Base-by-base conservation (phyloP, 92 coral and sea anemone species). In the Pocillopora grandis region DNA sequence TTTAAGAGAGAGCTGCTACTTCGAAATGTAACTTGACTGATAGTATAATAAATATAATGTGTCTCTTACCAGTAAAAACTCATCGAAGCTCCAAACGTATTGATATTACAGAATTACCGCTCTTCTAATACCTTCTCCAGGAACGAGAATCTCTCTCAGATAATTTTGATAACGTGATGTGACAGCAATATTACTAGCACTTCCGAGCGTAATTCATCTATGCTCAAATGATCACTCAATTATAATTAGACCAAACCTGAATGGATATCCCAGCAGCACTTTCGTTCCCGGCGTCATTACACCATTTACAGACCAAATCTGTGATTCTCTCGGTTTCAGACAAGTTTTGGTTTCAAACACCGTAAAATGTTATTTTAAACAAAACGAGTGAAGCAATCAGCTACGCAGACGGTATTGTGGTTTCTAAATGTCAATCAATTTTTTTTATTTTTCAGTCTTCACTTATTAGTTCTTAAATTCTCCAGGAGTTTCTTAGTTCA, bases 121-220 rank as follows among this genome's bases (percentile, higher is more conserved):
- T 42, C 52, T 42, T 42, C 52, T 7, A 42, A 42, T 2, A 42
- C 52, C 8, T 42, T 42, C 52, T 42, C 52, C 52, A 3, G 5
- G 52, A 42, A 42, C 52, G 52, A 42, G 52, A 42, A 42, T 42
- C 52, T 42, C 52, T 42, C 52, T 42, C 52, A 42, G 52, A 12
- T 83, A 17, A 10, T 62, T 33, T 62, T 74, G 60, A 42, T 62
- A 83, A 73, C 72, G 86, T 73, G 72, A 35, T 67, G 67, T 56
- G 75, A 74, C 62, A 27, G 21, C 27, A 73, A 16, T 15, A 70
- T 70, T 35, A 71, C 37, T 20, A 1, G 33, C 11, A 72, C 64
- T 83, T 62, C 86, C 80, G 63, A 83, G 75, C 86, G 23, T 12
- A 68, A 16, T 68, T 3, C 52, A 68, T 6, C 36, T 20, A 18